These are phyloP conservation scores for Dromaius novaehollandiae DNA, from an alignment of 2,113 vertebrate genomes.

Conservation along the genomic window DNA sequence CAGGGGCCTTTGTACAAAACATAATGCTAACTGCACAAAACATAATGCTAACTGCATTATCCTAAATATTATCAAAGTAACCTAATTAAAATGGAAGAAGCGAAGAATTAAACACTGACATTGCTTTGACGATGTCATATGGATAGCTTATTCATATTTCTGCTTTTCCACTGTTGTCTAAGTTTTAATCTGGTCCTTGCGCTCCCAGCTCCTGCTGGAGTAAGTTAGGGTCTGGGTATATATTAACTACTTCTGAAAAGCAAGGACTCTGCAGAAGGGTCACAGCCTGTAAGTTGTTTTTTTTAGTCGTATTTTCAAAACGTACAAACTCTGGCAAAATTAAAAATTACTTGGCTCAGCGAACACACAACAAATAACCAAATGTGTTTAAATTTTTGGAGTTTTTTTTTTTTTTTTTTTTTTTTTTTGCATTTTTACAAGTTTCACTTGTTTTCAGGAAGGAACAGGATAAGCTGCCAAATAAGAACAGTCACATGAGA, in stretches of 20 bases:
- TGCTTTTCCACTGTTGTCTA: background rate
- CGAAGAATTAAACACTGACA: rapidly evolving
- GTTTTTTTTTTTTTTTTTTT: background rate
- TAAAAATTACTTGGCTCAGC: background rate
- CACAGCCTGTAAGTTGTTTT: background rate
- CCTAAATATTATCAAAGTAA: background rate
- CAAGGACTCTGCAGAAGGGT: background rate
- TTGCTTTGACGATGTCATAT: background rate
- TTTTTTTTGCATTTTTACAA: background rate
- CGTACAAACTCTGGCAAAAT: background rate
- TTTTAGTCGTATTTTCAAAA: background rate
- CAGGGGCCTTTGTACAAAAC: background rate
- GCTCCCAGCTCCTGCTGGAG: background rate
- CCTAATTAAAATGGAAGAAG: background rate
- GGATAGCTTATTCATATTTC: background rate
- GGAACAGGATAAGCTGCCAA: background rate
- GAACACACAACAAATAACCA: background rate
- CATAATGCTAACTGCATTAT: background rate
- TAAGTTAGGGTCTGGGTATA: background rate
- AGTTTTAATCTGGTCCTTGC: background rate
- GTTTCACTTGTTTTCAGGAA: background rate
- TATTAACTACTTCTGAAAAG: background rate
- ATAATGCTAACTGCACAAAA: background rate
- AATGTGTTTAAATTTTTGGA: background rate
- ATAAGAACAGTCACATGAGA: background rate